Evolutionary conservation across 2,797 vertebrate genomes (phyloP).

Genomic region (Brachymystax lenok): DNA sequence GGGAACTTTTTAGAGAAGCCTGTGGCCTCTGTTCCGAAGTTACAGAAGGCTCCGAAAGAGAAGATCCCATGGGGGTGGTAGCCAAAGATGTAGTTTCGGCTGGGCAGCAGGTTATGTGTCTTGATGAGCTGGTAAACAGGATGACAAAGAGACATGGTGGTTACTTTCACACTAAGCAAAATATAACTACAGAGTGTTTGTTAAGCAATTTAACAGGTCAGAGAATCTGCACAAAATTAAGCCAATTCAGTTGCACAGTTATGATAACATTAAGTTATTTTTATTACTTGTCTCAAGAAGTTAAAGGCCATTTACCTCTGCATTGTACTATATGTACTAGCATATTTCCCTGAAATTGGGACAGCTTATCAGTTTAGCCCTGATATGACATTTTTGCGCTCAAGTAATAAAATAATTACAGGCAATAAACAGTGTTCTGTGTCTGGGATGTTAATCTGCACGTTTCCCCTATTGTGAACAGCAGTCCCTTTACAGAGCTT

Average conservation of each 20-base stretch:
- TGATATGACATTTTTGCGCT: constrained; percentile 24
- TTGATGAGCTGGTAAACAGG: constrained; percentile 86
- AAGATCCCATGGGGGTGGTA: constrained; percentile 97
- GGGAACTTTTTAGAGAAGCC: constrained; percentile 94
- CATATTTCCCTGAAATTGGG: constrained; percentile 29
- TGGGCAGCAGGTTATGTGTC: constrained; percentile 91
- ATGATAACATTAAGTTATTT: too few species aligned
- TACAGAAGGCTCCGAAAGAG: constrained; percentile 94
- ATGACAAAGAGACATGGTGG: constrained; percentile 25
- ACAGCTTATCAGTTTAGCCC: constrained; percentile 54
- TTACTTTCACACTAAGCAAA: background rate
- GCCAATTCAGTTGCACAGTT: too few species aligned
- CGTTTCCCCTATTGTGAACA: too few species aligned
- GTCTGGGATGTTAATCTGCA: background rate
- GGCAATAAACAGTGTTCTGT: background rate
- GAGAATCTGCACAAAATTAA: too few species aligned
- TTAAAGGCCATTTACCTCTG: too few species aligned
- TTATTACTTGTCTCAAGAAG: too few species aligned
- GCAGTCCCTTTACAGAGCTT: too few species aligned
- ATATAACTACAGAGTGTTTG: too few species aligned
- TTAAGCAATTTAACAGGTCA: too few species aligned
- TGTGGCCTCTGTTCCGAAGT: constrained; percentile 95
- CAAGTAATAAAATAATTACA: constrained; percentile 46
- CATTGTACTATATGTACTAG: too few species aligned
- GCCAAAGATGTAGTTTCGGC: constrained; percentile 94